A percentile compares a stretch with the other conserved stretches of the same genome.
Evolutionary conservation across 1,140 invertebrate genomes (phyloP).

Genomic region (Pseudomyrmex gracilis): DNA sequence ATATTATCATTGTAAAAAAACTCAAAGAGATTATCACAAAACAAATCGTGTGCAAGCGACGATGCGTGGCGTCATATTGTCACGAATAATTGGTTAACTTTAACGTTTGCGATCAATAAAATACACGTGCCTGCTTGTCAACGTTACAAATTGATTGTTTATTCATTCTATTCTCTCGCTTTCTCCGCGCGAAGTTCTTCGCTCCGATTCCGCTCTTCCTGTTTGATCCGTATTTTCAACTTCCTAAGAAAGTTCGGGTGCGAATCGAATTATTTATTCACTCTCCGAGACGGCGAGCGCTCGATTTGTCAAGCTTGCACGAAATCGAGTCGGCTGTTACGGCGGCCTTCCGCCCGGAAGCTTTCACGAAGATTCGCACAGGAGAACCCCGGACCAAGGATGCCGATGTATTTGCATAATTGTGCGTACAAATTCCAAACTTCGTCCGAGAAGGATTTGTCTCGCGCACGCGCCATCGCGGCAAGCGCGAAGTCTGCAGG

Average conservation of each 20-base stretch:
- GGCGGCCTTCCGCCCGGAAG: neutral
- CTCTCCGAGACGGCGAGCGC: neutral
- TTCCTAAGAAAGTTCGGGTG: neutral
- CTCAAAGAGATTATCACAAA: too few relatives aligned
- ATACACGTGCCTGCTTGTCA: neutral
- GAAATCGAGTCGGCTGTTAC: constrained; percentile 46
- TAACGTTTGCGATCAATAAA: neutral
- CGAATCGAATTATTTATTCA: constrained; percentile 64
- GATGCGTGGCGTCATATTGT: too few relatives aligned
- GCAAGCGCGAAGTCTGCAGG: constrained; percentile 19
- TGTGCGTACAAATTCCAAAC: constrained; percentile 82
- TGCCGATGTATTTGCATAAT: constrained; percentile 81
- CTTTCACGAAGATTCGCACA: constrained; percentile 39
- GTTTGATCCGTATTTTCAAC: neutral
- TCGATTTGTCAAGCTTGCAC: constrained; percentile 74
- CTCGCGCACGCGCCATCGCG: constrained; percentile 58
- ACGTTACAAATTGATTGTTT: neutral
- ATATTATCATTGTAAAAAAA: too few relatives aligned
- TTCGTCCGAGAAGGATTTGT: constrained; percentile 78
- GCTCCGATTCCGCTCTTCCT: neutral
- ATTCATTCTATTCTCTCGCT: neutral
- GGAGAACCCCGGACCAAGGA: constrained; percentile 69
- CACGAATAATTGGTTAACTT: too few relatives aligned
- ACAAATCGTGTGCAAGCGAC: too few relatives aligned
- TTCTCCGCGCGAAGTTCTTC: neutral